These are phyloP conservation scores for Cremastinae sp. DNA, from an alignment of 2,888 invertebrate species.

Conservation along the genomic window DNA sequence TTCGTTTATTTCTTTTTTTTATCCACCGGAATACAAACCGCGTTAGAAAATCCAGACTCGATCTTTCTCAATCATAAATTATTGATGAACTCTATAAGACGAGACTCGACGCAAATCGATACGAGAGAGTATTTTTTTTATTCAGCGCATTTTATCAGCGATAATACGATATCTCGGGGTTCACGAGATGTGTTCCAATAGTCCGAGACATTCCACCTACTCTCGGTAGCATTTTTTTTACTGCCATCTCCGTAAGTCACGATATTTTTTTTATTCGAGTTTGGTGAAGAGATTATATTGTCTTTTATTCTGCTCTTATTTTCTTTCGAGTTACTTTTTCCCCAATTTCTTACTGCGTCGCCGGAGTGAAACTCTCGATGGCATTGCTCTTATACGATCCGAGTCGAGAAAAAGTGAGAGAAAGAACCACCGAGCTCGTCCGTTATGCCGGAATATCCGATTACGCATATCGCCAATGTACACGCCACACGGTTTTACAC, in stretches of 20 bases:
- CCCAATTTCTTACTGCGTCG: slow-evolving; percentile 42
- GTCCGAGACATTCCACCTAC: background rate
- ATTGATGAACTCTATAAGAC: slow-evolving; percentile 47
- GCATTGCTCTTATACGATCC: slow-evolving; percentile 33
- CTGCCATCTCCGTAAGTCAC: slow-evolving; percentile 2
- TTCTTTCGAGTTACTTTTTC: slow-evolving; percentile 25
- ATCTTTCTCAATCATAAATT: slow-evolving; percentile 43
- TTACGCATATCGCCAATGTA: slow-evolving; percentile 65
- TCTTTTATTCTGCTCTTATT: slow-evolving; percentile 32
- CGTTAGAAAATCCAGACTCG: background rate
- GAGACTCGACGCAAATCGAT: slow-evolving; percentile 27
- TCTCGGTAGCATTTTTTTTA: background rate
- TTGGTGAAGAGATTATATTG: slow-evolving; percentile 35
- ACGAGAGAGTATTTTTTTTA: slow-evolving; percentile 29
- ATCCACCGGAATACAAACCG: no score
- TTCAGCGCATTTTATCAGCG: slow-evolving; percentile 45
- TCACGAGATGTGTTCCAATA: slow-evolving; percentile 13
- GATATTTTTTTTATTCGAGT: background rate
- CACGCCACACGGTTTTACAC: slow-evolving; percentile 61
- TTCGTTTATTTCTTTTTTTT: no score
- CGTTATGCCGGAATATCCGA: slow-evolving; percentile 65
- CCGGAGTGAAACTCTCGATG: slow-evolving; percentile 33
- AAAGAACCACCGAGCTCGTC: slow-evolving; percentile 48
- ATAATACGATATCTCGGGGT: slow-evolving; percentile 38
- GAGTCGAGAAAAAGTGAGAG: slow-evolving; percentile 20